phyloP scores from a whole-genome alignment of 92 coral and sea anemone species.

The Umimayanthus kanabou region DNA sequence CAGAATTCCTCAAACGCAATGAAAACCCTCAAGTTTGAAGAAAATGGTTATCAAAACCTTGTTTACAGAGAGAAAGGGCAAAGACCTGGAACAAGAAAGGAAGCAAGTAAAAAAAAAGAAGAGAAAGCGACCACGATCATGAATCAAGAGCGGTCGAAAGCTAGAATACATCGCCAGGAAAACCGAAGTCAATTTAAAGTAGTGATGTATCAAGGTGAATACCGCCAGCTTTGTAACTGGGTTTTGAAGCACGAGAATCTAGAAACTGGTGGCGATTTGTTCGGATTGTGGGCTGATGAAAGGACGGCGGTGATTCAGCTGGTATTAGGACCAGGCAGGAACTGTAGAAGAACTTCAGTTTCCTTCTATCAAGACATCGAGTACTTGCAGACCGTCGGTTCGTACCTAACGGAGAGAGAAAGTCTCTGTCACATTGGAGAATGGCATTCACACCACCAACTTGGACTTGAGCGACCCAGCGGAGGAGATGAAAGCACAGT shows the following conservation, averaged over 20 bases:
- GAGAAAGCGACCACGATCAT: not conserved
- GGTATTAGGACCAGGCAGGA: conserved; percentile 34
- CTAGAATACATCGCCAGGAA: not conserved
- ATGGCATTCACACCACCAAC: conserved; percentile 52
- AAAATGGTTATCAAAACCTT: not conserved
- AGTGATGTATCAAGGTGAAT: conserved; percentile 33
- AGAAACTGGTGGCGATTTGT: conserved; percentile 53
- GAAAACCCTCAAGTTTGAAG: not conserved
- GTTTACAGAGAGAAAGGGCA: not conserved
- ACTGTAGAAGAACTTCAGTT: conserved; percentile 36
- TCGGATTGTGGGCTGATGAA: conserved; percentile 50
- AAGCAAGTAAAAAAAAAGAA: too few species aligned
- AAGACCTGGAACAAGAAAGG: not conserved
- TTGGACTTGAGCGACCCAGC: conserved; percentile 32
- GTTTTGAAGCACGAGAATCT: conserved; percentile 5
- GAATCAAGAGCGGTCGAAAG: too few species aligned
- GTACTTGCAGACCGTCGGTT: conserved; percentile 29
- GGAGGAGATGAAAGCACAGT: conserved; percentile 40
- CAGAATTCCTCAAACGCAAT: not conserved
- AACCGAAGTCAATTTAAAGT: conserved; percentile 28
- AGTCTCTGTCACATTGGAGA: conserved; percentile 49
- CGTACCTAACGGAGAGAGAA: conserved; percentile 18
- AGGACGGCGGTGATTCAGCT: conserved; percentile 43
- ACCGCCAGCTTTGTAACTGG: conserved; percentile 17
- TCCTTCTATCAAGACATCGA: conserved; percentile 43